A percentile compares a stretch with the other conserved stretches of the same genome.
Evolutionary conservation across 2,113 vertebrate genomes (phyloP).

Genomic region (Epinephelus lanceolatus): DNA sequence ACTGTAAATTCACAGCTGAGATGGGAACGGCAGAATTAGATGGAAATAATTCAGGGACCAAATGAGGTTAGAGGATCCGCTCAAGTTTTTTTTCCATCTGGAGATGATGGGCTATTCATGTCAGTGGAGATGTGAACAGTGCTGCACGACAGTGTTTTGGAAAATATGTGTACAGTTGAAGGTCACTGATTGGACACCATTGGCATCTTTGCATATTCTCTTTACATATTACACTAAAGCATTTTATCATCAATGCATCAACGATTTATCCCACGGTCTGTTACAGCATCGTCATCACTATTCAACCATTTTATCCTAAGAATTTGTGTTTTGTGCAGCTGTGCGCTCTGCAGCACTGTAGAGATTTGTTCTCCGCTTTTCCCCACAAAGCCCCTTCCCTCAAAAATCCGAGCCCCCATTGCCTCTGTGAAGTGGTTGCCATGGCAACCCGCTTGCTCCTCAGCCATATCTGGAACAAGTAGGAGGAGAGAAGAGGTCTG

Average conservation of each 20-base stretch:
- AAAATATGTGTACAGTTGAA: not conserved
- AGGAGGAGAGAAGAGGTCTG: constrained; percentile 44
- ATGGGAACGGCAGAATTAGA: constrained; percentile 9
- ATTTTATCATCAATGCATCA: not conserved
- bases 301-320: constrained; percentile 5
- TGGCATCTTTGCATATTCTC: not conserved
- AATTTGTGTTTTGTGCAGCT: not conserved
- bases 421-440: constrained; percentile 58
- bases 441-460: constrained; percentile 62
- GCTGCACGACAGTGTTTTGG: not conserved
- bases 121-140: not conserved
- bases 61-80: constrained; percentile 12
- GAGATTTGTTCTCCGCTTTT: constrained; percentile 32
- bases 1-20: constrained; percentile 54
- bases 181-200: not conserved
- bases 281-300: not conserved
- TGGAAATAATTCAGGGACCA: not conserved
- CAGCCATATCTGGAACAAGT: constrained; percentile 66
- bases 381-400: constrained; percentile 40
- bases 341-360: constrained; percentile 3
- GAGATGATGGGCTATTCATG: not conserved
- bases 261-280: not conserved
- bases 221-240: not conserved
- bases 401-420: constrained; percentile 20
- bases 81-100: not conserved